These are phyloP conservation scores for Chrysemys picta DNA, from an alignment of 2,113 vertebrate species.

Conservation along the genomic window DNA sequence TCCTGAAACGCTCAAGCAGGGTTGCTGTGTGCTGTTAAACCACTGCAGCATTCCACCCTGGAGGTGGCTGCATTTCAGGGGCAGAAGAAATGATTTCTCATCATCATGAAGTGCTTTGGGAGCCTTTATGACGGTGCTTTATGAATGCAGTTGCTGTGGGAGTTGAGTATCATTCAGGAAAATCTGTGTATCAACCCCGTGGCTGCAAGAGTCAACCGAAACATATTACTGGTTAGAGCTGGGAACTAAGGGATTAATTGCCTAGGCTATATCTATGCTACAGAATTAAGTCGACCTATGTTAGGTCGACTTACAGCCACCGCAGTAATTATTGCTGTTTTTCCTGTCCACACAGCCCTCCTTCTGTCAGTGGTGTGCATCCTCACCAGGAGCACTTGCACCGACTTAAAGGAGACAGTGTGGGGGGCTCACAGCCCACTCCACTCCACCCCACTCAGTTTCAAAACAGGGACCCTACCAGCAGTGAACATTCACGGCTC, in stretches of 20 bases:
- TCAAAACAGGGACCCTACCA: too few species aligned
- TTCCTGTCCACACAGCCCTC: too few species aligned
- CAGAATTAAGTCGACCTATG: too few species aligned
- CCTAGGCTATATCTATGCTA: neutral
- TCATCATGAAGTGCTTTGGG: neutral
- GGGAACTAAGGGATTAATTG: neutral
- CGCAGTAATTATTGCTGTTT: too few species aligned
- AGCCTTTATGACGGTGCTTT: neutral
- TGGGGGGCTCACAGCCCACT: too few species aligned
- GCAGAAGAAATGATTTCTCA: neutral
- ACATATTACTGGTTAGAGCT: neutral
- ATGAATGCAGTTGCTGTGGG: neutral
- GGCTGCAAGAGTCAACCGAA: neutral
- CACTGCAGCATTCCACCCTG: neutral
- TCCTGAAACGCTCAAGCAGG: slow-evolving; percentile 51
- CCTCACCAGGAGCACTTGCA: too few species aligned
- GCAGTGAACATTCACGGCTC: too few species aligned
- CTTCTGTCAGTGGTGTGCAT: too few species aligned
- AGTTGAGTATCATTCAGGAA: neutral
- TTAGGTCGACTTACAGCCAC: too few species aligned
- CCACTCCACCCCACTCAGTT: too few species aligned
- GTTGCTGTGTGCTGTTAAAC: slow-evolving; percentile 46
- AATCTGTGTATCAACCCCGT: neutral
- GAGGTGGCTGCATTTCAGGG: accelerated
- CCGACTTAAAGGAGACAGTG: too few species aligned